A percentile compares a stretch with the other conserved stretches of the same genome.
Evolutionary conservation across 2,113 vertebrate species (phyloP).

Genomic region (Ctenomys sociabilis): DNA sequence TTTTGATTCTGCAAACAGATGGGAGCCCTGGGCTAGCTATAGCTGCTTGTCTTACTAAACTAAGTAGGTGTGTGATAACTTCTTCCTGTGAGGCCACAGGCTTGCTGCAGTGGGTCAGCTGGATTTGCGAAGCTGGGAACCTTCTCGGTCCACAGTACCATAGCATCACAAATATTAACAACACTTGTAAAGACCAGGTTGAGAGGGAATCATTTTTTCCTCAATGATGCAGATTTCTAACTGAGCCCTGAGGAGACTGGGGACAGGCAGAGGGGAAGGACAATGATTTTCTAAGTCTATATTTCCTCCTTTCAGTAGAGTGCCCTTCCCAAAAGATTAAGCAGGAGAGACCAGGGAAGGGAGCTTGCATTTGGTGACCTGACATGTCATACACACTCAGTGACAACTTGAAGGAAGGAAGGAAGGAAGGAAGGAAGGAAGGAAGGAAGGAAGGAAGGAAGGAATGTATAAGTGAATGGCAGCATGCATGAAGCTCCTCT

Average conservation of each 20-base stretch:
- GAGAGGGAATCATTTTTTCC: slow-evolving; percentile 16
- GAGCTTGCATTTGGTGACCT: not conserved
- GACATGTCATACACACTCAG: not conserved
- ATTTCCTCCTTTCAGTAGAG: not conserved
- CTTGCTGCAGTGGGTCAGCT: slow-evolving; percentile 37
- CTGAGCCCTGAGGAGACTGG: not conserved
- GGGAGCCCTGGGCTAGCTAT: slow-evolving; percentile 41
- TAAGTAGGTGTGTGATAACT: not conserved
- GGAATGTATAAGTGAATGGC: not conserved
- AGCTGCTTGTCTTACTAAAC: slow-evolving; percentile 55
- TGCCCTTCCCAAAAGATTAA: not conserved
- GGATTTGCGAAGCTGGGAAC: slow-evolving; percentile 49
- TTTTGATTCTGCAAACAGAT: slow-evolving; percentile 52
- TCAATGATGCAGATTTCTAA: not conserved
- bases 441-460: not conserved
- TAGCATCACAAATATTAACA: slow-evolving; percentile 7
- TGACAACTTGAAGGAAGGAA: not conserved
- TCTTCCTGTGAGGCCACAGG: not conserved
- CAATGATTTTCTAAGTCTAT: not conserved
- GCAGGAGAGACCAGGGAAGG: not conserved
- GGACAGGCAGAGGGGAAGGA: slow-evolving; percentile 33
- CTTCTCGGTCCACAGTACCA: slow-evolving; percentile 11
- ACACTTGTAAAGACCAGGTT: not conserved
- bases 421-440: not conserved
- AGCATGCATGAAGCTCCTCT: not conserved